Base-by-base conservation (phyloP, 2,888 invertebrate genomes). In the Cephus rjabovi region DNA sequence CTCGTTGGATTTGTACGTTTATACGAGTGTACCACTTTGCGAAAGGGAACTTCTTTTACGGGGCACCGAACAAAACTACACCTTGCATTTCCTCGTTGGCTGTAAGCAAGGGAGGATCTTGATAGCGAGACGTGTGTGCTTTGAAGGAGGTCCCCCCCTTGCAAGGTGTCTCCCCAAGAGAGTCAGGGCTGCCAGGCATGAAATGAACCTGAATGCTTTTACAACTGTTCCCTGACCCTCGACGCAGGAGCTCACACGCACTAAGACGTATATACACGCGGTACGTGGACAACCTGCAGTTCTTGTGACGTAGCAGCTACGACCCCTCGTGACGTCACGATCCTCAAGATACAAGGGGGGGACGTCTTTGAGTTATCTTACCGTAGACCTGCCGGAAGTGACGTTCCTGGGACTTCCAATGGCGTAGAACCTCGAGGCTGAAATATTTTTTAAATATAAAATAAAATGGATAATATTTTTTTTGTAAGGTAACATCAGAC, bases 161-260 rank as follows among this genome's bases (percentile, higher is more conserved):
- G 84, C 84, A 87, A 87, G 85, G 87, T 86, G 86, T 71, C 71
- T 30, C 71, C 40, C 23, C 71, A 71, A 71, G 31, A 80, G 81
- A 78, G 78, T 78, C 79, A 83, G 81, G 34, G 74, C 74, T 79
- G 81, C 79, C 84, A 84, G 79, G 78, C 80, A 82, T 79, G 76
- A 82, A 84, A 84, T 68, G 80, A 75, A 79, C 82, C 79, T 87
- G 86, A 88, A 88, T 88, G 86, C 82, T 77, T 79, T 80, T 80
- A 81, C 80, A 77, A 73, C 33, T 35, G 74, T 37, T 76, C 77
- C 70, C 74, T 73, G 68, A 69, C 75, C 79, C 74, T 81, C 71
- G 79, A 78, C 71, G 71, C 71, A 33, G 74, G n/a, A 30, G 71
- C 31, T 70, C 71, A 71, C 71, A 71, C 71, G 71, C 71, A 71